phyloP scores from a whole-genome alignment of 1,140 invertebrate species.

The Drosophila sproati region DNA sequence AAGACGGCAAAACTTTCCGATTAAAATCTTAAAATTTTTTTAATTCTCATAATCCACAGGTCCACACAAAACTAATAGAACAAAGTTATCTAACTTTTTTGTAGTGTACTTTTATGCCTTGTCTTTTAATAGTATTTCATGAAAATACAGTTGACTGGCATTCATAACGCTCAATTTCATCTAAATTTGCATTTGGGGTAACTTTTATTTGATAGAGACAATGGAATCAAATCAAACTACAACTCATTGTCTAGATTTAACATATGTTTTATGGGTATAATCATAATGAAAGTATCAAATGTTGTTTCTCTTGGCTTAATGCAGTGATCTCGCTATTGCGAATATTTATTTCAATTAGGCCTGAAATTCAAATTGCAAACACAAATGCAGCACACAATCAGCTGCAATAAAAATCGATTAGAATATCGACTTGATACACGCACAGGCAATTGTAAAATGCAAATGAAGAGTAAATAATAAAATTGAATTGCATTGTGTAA shows the following conservation, averaged over 20 bases:
- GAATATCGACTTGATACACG: constrained; percentile 14
- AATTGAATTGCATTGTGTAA: constrained; percentile 24
- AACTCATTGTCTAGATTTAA: neutral
- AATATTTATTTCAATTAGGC: constrained; percentile 28
- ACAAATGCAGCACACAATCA: constrained; percentile 61
- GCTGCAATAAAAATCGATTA: constrained; percentile 55
- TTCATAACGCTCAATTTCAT: constrained; percentile 20
- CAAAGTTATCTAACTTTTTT: neutral
- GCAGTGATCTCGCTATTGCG: neutral
- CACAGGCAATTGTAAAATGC: constrained; percentile 55
- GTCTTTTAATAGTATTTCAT: neutral
- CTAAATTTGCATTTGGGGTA: neutral
- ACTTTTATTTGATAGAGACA: neutral
- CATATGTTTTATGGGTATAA: neutral
- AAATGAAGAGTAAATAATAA: constrained; percentile 35
- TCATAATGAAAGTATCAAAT: neutral
- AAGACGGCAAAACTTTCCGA: neutral
- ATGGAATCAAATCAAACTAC: neutral
- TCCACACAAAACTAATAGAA: constrained; percentile 8
- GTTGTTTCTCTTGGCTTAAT: neutral
- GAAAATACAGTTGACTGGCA: neutral
- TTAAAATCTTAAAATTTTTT: no score
- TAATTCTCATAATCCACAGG: neutral
- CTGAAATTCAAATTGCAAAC: constrained; percentile 6
- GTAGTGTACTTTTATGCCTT: neutral